Base-by-base conservation (phyloP, 92 coral and sea anemone species). In the Siderastrea radians region DNA sequence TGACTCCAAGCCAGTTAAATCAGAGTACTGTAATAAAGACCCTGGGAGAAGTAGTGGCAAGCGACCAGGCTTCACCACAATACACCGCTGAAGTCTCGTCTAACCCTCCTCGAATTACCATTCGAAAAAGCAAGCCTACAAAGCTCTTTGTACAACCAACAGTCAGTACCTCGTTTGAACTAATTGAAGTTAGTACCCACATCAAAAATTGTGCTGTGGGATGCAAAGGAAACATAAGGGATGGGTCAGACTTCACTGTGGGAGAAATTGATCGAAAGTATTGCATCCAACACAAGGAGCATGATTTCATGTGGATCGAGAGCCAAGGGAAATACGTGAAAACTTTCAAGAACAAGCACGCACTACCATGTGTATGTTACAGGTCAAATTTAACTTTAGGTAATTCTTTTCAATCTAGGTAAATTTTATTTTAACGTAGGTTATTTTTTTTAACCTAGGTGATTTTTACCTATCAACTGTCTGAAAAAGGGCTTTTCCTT, bases 271-370 rank as follows among this genome's bases (percentile, higher is more conserved):
- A 84, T 54, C 12, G 26, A 60, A 54, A 11, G 12, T 13, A 69
- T 15, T 84, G 89, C 51, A 58, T 90, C 48, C 38, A 93, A 16
- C 95, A 77, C 91, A 89, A 92, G 71, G 92, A 92, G 72, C 92
- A 92, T 62, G 92, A 92, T 67, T 89, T 75, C 64, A 76, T 93
- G 2, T 90, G 88, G 78, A 53, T 90, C 49, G 78, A 47, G 6
- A 47, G 49, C 11, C 55, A 16, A 62, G 49, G 48, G 14, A 52
- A 86, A n/a, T 90, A 88, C 80, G 87, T 86, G 63, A 90, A 93
- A 59, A 93, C 93, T 7, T 93, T 93, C 58, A 89, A 90, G 4
- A 93, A 92, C 60, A 92, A 92, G 72, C 93, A 93, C 67, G 2
- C 69, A n/a, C 14, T 90, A 69, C 49, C 91, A 89, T 74, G 66